Evolutionary conservation across 2,113 vertebrate species (phyloP).

Genomic region (Leuciscus idus): DNA sequence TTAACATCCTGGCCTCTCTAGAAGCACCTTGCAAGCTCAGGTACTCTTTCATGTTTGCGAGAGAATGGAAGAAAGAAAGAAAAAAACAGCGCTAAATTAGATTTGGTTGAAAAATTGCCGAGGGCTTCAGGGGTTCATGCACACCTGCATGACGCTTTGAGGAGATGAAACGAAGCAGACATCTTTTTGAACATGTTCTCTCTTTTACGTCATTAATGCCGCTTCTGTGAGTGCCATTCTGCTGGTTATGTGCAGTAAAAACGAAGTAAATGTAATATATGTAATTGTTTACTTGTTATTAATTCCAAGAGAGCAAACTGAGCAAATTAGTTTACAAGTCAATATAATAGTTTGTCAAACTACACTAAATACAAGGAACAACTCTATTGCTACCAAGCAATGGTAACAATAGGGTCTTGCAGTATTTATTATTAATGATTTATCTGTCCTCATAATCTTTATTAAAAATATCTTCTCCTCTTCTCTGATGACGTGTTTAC

Average conservation of each 20-base stretch:
- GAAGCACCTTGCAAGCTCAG: constrained; percentile 67
- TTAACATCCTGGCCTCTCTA: constrained; percentile 79
- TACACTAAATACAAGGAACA: not conserved
- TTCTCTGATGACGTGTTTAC: no score
- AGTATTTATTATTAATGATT: no score
- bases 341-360: not conserved
- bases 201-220: constrained; percentile 20
- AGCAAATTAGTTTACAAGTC: not conserved
- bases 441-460: no score
- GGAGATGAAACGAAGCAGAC: constrained; percentile 55
- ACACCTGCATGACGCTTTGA: constrained; percentile 53
- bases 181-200: constrained; percentile 33
- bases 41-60: constrained; percentile 77
- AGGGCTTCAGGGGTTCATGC: constrained; percentile 51
- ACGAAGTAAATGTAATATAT: not conserved
- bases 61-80: constrained; percentile 11
- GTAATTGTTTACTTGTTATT: not conserved
- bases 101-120: constrained; percentile 59
- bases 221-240: constrained; percentile 2
- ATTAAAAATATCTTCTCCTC: no score
- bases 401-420: no score
- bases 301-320: not conserved
- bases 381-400: not conserved
- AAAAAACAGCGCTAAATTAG: constrained; percentile 54
- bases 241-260: constrained; percentile 8